Evolutionary conservation across 2,888 invertebrate species (phyloP).

Genomic region (Himalopsyche kuldschensis): DNA sequence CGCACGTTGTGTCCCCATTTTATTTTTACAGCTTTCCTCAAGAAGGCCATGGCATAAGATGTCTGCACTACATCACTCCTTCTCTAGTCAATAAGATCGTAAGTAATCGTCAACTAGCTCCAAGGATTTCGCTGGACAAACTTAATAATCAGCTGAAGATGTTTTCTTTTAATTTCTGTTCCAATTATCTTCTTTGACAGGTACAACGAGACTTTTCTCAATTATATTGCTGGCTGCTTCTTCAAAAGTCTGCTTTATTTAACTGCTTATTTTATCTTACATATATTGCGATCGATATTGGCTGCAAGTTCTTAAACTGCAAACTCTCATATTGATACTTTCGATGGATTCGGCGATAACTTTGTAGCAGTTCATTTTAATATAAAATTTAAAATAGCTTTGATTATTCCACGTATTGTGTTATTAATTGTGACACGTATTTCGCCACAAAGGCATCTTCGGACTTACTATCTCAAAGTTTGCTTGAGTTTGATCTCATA

Average conservation of each 20-base stretch:
- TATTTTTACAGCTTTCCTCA: conserved; percentile 74
- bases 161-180: neutral
- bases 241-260: neutral
- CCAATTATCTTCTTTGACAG: neutral
- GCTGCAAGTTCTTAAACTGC: neutral
- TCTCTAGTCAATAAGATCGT: conserved; percentile 61
- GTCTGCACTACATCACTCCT: conserved; percentile 48
- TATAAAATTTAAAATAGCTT: too few relatives aligned
- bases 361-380: too few relatives aligned
- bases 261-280: neutral
- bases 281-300: neutral
- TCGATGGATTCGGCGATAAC: too few relatives aligned
- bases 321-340: too few relatives aligned
- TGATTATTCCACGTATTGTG: too few relatives aligned
- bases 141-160: neutral
- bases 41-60: conserved; percentile 72
- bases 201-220: neutral
- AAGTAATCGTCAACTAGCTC: conserved; percentile 47
- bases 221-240: neutral
- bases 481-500: too few relatives aligned
- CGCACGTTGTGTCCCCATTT: conserved; percentile 44
- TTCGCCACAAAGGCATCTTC: too few relatives aligned
- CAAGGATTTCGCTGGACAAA: neutral
- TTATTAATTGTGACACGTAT: too few relatives aligned
- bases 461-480: too few relatives aligned